Percentiles rank a stretch among this genome's conserved stretches.
Conservation (phyloP, 2,888 invertebrate species). For the Microchrysa polita region DNA sequence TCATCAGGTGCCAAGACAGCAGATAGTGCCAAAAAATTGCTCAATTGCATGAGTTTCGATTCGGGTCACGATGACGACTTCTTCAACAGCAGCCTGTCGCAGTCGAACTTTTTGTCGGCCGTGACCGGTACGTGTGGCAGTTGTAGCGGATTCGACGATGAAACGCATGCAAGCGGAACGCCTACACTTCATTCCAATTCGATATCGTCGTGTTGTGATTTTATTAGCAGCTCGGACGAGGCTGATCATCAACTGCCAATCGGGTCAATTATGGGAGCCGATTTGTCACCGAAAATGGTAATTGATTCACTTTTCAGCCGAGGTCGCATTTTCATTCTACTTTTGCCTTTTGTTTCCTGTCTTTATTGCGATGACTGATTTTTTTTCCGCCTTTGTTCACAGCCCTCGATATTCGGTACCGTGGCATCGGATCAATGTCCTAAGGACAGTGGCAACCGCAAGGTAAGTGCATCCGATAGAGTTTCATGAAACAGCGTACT, state of each 20-base stretch:
- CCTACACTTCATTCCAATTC: conserved; percentile 31
- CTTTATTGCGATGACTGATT: not conserved
- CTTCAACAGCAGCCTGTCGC: conserved; percentile 57
- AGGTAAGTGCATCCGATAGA: conserved; percentile 37
- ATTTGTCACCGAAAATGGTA: not conserved
- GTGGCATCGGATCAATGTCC: conserved; percentile 51
- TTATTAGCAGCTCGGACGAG: conserved; percentile 43
- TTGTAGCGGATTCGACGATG: not conserved
- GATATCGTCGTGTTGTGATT: conserved; percentile 42
- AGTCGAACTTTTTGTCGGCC: conserved; percentile 45
- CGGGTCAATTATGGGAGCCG: not conserved
- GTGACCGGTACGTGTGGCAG: conserved; percentile 22
- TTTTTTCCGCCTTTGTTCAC: not conserved
- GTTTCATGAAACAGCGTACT: not conserved
- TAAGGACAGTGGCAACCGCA: conserved; percentile 48
- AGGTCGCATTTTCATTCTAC: not conserved
- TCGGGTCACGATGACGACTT: conserved; percentile 62
- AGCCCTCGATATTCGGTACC: conserved; percentile 53
- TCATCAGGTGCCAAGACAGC: conserved; percentile 52
- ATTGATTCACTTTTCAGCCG: not conserved
- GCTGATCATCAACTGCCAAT: conserved; percentile 24
- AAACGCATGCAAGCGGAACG: conserved; percentile 2
- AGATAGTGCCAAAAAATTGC: conserved; percentile 46
- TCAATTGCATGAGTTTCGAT: conserved; percentile 56
- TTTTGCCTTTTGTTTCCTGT: not conserved